Base-by-base conservation (phyloP, 92 coral and sea anemone genomes). In the Hydrozoanthus gracilis region DNA sequence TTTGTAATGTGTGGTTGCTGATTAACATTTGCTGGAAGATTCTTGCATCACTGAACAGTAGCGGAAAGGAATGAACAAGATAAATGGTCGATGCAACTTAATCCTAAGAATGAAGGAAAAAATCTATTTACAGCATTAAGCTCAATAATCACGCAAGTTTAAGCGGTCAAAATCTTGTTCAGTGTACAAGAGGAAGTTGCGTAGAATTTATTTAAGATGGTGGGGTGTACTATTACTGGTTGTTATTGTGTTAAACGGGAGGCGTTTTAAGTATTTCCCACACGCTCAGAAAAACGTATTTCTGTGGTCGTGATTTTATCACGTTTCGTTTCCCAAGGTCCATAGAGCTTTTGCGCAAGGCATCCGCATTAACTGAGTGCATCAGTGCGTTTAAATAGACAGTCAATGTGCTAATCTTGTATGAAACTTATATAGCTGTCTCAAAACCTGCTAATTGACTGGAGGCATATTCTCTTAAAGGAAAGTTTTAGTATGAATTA, bases 231-330 rank as follows among this genome's bases (percentile, higher is more conserved):
- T 61, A n/a, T 62, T 44, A 9, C 3, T 60, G 51, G 17, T 13
- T 46, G 9, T 80, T 65, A 65, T 80, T 80, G 85, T 80, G 27
- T 66, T 9, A 65, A 65, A 80, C 73, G 85, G 85, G 85, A 60
- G 85, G 85, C 66, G 85, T 80, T 79, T 76, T 11, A 70, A 80
- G 61, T 17, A 14, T 49, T 80, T 80, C 85, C 85, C 20, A 80
- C 51, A 65, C 73, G 20, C 74, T 65, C 49, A 64, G 44, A 80
- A 48, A 80, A 80, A 47, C 2, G 60, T 54, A 13, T 60, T 80
- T 66, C 54, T 80, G 85, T 80, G 85, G 85, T 80, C 73, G 20
- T 65, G 75, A 65, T 13, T 65, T 80, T 45, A 65, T 65, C 85
- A 80, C 85, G 85, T 80, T 35, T 76, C 16, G 35, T n/a, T 54